Conservation (phyloP, 2,113 vertebrate species). For the Chamaea fasciata region DNA sequence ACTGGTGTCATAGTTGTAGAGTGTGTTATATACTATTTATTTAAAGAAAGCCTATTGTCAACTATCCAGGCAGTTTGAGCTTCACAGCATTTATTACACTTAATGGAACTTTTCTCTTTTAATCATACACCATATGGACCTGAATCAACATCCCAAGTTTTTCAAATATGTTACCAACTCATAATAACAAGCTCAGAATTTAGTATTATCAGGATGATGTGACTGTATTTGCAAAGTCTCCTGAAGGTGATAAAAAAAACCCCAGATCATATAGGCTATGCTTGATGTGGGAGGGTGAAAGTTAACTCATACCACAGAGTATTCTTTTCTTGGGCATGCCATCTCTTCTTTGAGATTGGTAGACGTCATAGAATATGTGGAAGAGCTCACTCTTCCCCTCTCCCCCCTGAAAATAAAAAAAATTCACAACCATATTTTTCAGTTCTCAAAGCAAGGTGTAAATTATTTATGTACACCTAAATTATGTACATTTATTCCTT, state of each 20-base stretch:
- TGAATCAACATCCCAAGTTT: constrained; percentile 19
- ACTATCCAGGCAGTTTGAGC: neutral
- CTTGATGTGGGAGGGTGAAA: neutral
- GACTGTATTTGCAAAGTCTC: neutral
- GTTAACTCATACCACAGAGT: neutral
- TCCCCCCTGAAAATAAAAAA: neutral
- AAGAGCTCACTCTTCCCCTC: neutral
- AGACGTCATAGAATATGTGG: neutral
- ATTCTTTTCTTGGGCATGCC: neutral
- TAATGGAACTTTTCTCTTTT: constrained; percentile 1
- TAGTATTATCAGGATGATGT: neutral
- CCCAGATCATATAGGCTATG: neutral
- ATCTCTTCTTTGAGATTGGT: neutral
- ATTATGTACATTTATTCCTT: neutral
- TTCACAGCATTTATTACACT: neutral
- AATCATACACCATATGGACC: neutral
- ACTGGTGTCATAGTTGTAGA: neutral
- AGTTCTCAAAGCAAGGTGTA: neutral
- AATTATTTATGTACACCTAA: neutral
- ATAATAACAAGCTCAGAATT: neutral
- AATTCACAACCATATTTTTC: neutral
- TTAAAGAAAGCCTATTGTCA: neutral
- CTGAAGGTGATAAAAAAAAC: neutral
- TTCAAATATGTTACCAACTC: neutral
- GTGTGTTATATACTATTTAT: neutral